Base-by-base conservation (phyloP, 1,140 invertebrate species). In the Cotesia chilonis region DNA sequence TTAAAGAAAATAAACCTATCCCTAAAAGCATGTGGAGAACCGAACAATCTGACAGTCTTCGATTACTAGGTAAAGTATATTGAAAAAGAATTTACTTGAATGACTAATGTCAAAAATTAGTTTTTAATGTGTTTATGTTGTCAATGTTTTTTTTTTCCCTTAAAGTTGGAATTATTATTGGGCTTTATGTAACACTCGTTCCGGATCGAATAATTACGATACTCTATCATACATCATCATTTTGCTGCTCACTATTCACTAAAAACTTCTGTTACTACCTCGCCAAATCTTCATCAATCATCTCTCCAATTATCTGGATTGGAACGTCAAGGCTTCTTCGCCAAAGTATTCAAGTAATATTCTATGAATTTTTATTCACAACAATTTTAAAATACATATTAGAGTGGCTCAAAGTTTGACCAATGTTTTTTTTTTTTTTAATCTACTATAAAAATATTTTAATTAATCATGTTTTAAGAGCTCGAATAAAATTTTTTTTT, bases 101-200 rank as follows among this genome's bases (percentile, higher is more conserved):
- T 28, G 28, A 28, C 9, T 41, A 41, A 5, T 41, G 38, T 41
- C 9, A 4, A 41, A 7, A 7, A 41, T 41, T 41, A 41, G 9
- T 41, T 41, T 41, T 41, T 41, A 41, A 41, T 7, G 28, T 28
- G 28, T 28, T 28, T 28, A 28, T 28, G 28, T 28, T 28, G 28
- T 28, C 28, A 28, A 1, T 55, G 7, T 9, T 55, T 4, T 14
- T 14, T 14, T 55, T 55, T 55, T 2, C 14, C 5, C 4, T 76
- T 77, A 1, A 72, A 84, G 84, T 74, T 73, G 71, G 73, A 36
- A 28, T 83, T 5, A 75, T 68, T 1, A 36, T 78, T 6, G 77
- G 61, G 36, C 83, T 82, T 59, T 74, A 80, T 17, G 0, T 76
- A 5, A 83, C 80, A 10, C 79, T 84, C 74, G 63, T 76, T 10